A percentile compares a stretch with the other conserved stretches of the same genome.
Evolutionary conservation across 2,113 vertebrate genomes (phyloP).

Genomic region (Ondatra zibethicus): DNA sequence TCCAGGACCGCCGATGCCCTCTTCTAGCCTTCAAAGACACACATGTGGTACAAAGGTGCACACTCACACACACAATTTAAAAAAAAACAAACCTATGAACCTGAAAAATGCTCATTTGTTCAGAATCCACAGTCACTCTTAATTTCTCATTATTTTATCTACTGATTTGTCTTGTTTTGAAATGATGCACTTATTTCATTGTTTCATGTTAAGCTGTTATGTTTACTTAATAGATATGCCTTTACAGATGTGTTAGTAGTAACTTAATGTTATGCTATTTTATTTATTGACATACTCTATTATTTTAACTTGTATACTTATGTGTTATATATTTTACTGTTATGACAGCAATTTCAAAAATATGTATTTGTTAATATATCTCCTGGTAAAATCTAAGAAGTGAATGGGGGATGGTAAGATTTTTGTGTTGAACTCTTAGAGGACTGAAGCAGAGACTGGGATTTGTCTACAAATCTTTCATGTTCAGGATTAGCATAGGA

Average conservation of each 20-base stretch:
- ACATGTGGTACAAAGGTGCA: not conserved
- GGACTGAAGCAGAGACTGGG: not conserved
- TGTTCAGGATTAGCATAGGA: not conserved
- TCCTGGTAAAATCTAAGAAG: not conserved
- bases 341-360: not conserved
- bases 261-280: not conserved
- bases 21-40: not conserved
- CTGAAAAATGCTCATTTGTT: not conserved
- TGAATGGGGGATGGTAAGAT: not conserved
- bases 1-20: no score
- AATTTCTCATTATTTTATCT: not conserved
- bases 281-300: not conserved
- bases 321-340: not conserved
- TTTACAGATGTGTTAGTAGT: not conserved
- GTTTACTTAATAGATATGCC: not conserved
- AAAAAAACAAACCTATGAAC: not conserved
- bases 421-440: not conserved
- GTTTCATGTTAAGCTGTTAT: not conserved
- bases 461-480: not conserved
- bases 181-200: not conserved
- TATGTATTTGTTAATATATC: not conserved
- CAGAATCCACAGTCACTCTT: not conserved
- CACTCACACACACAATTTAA: not conserved
- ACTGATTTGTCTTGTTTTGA: not conserved
- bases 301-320: not conserved